Conservation (phyloP, 2,113 vertebrate species). For the Balaeniceps rex region DNA sequence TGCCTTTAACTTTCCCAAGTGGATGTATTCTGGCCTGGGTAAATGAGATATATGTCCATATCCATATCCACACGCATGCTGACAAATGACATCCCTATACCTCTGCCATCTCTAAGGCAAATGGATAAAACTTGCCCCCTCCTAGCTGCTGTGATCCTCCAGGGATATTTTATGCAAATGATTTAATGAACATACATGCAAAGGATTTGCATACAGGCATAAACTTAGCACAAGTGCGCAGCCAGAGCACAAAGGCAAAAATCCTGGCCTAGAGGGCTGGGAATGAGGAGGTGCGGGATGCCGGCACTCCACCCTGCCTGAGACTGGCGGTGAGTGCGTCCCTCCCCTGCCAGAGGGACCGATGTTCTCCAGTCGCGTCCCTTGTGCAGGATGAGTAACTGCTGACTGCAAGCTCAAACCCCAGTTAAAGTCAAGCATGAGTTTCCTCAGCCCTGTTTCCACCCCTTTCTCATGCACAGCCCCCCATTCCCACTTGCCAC, state of each 20-base stretch:
- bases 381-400: neutral
- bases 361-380: neutral
- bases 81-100: neutral
- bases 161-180: neutral
- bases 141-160: neutral
- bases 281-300: neutral
- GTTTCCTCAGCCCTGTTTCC: neutral
- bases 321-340: neutral
- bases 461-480: neutral
- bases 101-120: neutral
- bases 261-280: neutral
- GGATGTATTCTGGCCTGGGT: neutral
- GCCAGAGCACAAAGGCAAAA: neutral
- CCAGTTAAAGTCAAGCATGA: neutral
- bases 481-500: neutral
- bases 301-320: neutral
- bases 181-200: neutral
- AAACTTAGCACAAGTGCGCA: neutral
- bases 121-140: neutral
- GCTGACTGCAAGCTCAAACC: neutral
- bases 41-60: neutral
- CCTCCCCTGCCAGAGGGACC: neutral
- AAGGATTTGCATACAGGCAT: constrained; percentile 4
- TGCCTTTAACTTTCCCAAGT: constrained; percentile 5
- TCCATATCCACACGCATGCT: neutral